phyloP scores from a whole-genome alignment of 1,140 invertebrate genomes.

The Schlechtendalia chinensis region DNA sequence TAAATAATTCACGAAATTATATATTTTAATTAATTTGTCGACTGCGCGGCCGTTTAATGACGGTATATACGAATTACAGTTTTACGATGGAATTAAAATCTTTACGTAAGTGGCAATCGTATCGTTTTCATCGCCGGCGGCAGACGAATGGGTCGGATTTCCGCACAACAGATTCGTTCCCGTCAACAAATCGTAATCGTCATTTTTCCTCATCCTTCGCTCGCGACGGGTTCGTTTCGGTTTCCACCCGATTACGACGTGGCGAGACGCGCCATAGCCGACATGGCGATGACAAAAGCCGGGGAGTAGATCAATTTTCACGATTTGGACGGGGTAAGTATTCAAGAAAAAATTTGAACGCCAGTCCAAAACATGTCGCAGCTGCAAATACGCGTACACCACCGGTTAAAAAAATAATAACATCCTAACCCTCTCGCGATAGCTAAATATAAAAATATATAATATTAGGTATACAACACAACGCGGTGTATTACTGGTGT shows the following conservation, averaged over 20 bases:
- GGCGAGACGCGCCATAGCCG: background rate
- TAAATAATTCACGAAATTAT: background rate
- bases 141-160: no score
- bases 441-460: background rate
- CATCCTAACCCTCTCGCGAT: slow-evolving; percentile 1
- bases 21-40: background rate
- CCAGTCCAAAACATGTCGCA: background rate
- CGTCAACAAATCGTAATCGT: background rate
- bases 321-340: no score
- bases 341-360: background rate
- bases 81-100: background rate
- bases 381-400: background rate
- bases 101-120: no score
- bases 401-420: background rate
- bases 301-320: no score
- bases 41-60: background rate
- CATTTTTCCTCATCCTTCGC: background rate
- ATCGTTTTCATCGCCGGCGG: no score
- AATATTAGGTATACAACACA: background rate
- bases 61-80: background rate
- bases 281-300: background rate
- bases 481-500: background rate
- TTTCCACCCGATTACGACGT: no score
- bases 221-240: background rate
- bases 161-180: background rate